Conservation (phyloP, 2,888 invertebrate species). For the Melieria picta region DNA sequence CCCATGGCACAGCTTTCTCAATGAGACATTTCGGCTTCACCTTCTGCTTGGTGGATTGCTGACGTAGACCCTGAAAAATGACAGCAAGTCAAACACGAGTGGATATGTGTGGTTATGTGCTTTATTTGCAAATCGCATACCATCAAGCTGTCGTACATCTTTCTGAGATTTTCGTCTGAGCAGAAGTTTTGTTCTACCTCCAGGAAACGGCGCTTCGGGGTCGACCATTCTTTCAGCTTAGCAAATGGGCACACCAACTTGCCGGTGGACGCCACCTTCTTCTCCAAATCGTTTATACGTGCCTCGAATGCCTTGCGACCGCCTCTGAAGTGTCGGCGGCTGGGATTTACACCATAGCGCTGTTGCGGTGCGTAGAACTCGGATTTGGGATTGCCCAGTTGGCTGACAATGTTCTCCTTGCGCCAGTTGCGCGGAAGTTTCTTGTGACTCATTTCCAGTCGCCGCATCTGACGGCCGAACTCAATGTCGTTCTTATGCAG, state of each 20-base stretch:
- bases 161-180: conserved; percentile 57
- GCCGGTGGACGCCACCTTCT: conserved; percentile 50
- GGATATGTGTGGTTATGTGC: neutral
- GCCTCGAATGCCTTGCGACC: conserved; percentile 56
- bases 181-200: conserved; percentile 62
- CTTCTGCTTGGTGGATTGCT: conserved; percentile 47
- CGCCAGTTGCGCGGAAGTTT: conserved; percentile 64
- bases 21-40: conserved; percentile 54
- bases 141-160: conserved; percentile 58
- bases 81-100: neutral
- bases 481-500: conserved; percentile 68
- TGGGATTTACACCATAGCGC: conserved; percentile 74
- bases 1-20: conserved; percentile 29
- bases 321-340: conserved; percentile 68
- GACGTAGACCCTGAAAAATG: conserved; percentile 50
- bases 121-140: conserved; percentile 39
- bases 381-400: conserved; percentile 71
- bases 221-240: conserved; percentile 57
- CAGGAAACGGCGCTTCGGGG: conserved; percentile 55
- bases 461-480: conserved; percentile 67
- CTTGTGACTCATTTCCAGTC: conserved; percentile 65
- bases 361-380: conserved; percentile 74
- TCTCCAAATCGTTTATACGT: conserved; percentile 59
- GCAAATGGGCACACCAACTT: conserved; percentile 55
- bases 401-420: conserved; percentile 66